Evolutionary conservation across 2,797 vertebrate species (phyloP), one percentile per base, ranked within the genome.

Genomic region (Neostethus bicornis): DNA sequence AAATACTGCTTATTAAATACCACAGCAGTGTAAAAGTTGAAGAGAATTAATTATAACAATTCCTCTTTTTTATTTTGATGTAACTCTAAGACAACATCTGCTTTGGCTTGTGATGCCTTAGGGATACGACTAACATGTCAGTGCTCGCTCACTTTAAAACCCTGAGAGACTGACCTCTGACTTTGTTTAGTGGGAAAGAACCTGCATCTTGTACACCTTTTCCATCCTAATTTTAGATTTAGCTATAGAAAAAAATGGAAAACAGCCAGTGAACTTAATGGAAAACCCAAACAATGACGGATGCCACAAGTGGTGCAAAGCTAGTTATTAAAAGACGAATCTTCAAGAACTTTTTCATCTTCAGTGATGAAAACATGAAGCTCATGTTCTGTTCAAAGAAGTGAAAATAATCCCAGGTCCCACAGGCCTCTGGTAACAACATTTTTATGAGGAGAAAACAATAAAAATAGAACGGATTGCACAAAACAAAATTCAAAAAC

Each of bases 71-170:
- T 2, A 7, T 54, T 3, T 24, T 19, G 34, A 56, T 62, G 68
- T 60, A 74, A 66, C 64, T 3, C 1, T 3, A 67, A 63, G 4
- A 16, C 58, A 73, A 73, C 81, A 83, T 60, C 75, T 78, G 80
- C 72, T 82, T 65, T 8, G 41, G 68, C n/a, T 35, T 16, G 23
- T 48, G 46, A 35, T 31, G 50, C 72, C 69, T 46, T n/a, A 24
- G 68, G 72, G 65, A 75, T 23, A 1, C 0, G 0, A 48, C 45
- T 61, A 49, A 35, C 80, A 56, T 51, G 55, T 14, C 12, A 32
- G 51, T 1, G 48, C 84, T 65, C 4, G 51, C 71, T 60, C 10
- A 32, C 60, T 38, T 70, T 83, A 72, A 72, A 77, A 60, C 79
- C 32, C 38, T 24, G 21, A 43, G 44, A 45, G 16, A 5, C 38